Base-by-base conservation (phyloP, 2,888 invertebrate species). In the Branchipolynoe longqiensis region DNA sequence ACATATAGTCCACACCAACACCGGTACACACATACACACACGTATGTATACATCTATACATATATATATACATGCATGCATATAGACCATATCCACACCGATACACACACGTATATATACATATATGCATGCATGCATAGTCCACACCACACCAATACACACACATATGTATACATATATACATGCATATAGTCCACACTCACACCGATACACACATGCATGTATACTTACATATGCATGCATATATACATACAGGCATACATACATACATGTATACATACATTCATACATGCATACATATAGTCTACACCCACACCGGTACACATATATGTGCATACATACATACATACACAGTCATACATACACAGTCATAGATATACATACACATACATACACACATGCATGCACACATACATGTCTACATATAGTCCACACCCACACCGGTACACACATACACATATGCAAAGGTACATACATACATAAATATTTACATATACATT, bases 331-430 rank as follows among this genome's bases (percentile, higher is more conserved):
- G 18, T 8, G 18, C 8, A 48, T 8, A 48, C 8, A 48, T 18
- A 48, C 8, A 48, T 8, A 48, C 8, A 48, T 8, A 48, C 8
- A 48, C 48, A 48, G 48, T 12, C 48, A 48, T 8, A 48, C 48
- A 48, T 8, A 48, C 48, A 48, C 48, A 48, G 48, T 12, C 48
- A 48, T 8, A 48, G 8, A 48, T 8, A 48, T 18, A 48, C 8
- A 48, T 18, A 48, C 8, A 48, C 48, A 48, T 8, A 48, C 33
- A 74, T 18, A 74, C 74, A 74, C 12, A 74, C 74, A 74, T 18
- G 33, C 74, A 74, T 18, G 33, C 74, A 74, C 31, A 74, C 74
- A 74, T 18, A 36, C 74, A 74, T n/a, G n/a, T n/a, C n/a, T n/a
- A n/a, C n/a, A n/a, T n/a, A n/a, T n/a, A n/a, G n/a, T n/a, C n/a